These are phyloP conservation scores for Peromyscus melanophrys DNA, from an alignment of 2,797 vertebrate species.

Conservation along the genomic window DNA sequence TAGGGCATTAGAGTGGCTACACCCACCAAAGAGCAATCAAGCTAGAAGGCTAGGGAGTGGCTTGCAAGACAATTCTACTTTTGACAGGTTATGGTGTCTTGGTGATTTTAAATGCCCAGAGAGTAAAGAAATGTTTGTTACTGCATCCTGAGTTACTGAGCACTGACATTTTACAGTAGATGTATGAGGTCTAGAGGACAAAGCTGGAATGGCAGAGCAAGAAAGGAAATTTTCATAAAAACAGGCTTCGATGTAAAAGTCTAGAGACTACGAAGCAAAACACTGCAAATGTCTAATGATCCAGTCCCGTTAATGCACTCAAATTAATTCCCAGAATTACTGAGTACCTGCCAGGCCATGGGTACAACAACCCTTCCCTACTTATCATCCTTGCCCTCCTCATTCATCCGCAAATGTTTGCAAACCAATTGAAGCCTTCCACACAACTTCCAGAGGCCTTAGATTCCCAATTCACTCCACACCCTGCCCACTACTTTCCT, in stretches of 20 bases:
- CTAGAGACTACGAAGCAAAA: constrained; percentile 53
- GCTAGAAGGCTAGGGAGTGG: background rate
- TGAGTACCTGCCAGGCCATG: background rate
- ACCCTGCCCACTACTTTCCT: background rate
- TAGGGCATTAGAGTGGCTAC: constrained; percentile 21
- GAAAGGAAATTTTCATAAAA: constrained; percentile 60
- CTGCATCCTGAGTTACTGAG: constrained; percentile 64
- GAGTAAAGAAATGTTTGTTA: constrained; percentile 72
- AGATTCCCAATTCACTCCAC: background rate
- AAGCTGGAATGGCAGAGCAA: constrained; percentile 45
- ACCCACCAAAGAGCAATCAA: background rate
- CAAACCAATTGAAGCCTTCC: background rate
- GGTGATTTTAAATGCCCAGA: constrained; percentile 66
- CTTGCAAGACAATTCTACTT: background rate
- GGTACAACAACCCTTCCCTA: background rate
- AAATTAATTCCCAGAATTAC: constrained; percentile 56
- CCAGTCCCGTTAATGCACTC: constrained; percentile 34
- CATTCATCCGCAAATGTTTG: constrained; percentile 16
- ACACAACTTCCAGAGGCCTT: background rate
- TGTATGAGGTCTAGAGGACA: constrained; percentile 60
- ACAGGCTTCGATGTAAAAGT: constrained; percentile 38
- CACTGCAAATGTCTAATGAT: constrained; percentile 61
- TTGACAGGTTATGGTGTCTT: constrained; percentile 24
- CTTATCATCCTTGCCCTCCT: background rate
- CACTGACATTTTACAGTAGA: constrained; percentile 72